phyloP scores from a whole-genome alignment of 2,888 invertebrate genomes.

The Apotomis capreana region DNA sequence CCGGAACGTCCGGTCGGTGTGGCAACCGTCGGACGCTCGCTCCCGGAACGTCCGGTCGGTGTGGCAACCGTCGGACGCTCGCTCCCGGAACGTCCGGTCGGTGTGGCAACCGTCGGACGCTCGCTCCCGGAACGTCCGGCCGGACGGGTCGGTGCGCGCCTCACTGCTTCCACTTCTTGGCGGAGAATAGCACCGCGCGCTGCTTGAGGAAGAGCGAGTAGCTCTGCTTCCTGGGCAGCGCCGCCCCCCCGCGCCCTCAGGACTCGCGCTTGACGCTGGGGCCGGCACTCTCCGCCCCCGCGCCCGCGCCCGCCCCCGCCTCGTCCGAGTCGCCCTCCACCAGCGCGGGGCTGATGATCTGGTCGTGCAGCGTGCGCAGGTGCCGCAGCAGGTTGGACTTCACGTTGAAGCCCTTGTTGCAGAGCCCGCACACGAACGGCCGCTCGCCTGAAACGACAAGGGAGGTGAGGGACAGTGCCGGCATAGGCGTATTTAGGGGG shows the following conservation, averaged over 20 bases:
- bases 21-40: too few species aligned
- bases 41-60: background rate
- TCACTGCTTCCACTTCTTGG: slow-evolving; percentile 81
- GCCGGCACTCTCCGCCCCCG: slow-evolving; percentile 14
- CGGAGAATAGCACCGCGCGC: slow-evolving; percentile 80
- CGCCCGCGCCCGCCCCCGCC: slow-evolving; percentile 52
- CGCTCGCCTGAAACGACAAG: slow-evolving; percentile 81
- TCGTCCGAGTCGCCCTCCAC: slow-evolving; percentile 58
- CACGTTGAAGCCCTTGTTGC: slow-evolving; percentile 91
- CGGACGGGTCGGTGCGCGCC: slow-evolving; percentile 40
- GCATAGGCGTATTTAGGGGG: background rate
- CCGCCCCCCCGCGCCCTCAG: slow-evolving; percentile 75
- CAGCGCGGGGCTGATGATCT: slow-evolving; percentile 74
- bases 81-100: background rate
- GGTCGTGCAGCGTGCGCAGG: slow-evolving; percentile 89
- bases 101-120: too few species aligned
- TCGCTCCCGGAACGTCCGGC: background rate
- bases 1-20: background rate
- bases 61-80: too few species aligned
- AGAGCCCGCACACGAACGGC: slow-evolving; percentile 88
- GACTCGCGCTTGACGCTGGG: slow-evolving; percentile 69
- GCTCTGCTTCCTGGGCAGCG: slow-evolving; percentile 71
- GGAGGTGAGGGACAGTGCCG: background rate
- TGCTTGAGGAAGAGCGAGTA: slow-evolving; percentile 80
- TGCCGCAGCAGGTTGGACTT: slow-evolving; percentile 90